phyloP scores from a whole-genome alignment of 2,888 invertebrate species.

The Pammene fasciana region DNA sequence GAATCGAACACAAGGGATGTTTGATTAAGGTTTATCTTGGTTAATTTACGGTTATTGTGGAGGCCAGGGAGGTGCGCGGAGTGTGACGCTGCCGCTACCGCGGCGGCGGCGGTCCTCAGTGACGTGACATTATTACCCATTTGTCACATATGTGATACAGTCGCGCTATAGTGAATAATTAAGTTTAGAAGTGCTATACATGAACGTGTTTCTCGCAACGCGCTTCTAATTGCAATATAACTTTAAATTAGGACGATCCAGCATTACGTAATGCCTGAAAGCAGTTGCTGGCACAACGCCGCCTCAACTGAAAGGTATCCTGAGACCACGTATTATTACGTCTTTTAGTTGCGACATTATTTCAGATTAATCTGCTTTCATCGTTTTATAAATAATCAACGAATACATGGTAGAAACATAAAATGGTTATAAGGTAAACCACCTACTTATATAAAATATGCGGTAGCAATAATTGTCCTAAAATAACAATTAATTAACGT shows the following conservation, averaged over 20 bases:
- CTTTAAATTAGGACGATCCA: constrained; percentile 39
- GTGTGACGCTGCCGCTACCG: constrained; percentile 29
- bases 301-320: constrained; percentile 5
- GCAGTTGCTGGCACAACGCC: constrained; percentile 5
- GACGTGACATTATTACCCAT: constrained; percentile 44
- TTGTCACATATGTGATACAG: constrained; percentile 44
- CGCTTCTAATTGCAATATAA: constrained; percentile 40
- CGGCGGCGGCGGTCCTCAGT: constrained; percentile 23
- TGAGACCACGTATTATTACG: constrained; percentile 9
- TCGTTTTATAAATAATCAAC: background rate
- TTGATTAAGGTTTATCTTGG: constrained; percentile 81
- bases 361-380: constrained; percentile 5
- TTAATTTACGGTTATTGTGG: constrained; percentile 77
- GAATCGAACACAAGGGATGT: constrained; percentile 79
- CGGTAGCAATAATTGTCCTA: background rate
- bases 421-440: no score
- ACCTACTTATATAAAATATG: constrained; percentile 12
- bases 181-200: constrained; percentile 41
- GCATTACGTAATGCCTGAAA: constrained; percentile 24
- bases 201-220: constrained; percentile 38
- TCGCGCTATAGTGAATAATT: constrained; percentile 46
- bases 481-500: constrained; percentile 25
- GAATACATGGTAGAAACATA: no score
- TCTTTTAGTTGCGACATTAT: constrained; percentile 2
- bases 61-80: constrained; percentile 38